Base-by-base conservation (phyloP, 2,113 vertebrate genomes). In the Taxidea taxus region DNA sequence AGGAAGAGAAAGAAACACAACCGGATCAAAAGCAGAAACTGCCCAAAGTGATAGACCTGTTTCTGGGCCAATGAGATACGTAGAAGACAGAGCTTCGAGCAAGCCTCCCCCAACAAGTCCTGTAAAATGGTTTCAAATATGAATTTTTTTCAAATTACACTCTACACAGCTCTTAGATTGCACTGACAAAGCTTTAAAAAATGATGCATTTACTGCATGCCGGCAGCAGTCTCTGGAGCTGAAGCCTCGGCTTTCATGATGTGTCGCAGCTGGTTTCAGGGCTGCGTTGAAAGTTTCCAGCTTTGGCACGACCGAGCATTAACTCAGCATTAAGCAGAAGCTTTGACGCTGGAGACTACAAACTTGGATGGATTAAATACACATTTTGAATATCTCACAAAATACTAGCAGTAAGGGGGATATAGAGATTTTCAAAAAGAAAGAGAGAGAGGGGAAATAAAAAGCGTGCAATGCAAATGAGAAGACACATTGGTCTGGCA, bases 81-180 rank as follows among this genome's bases (percentile, higher is more conserved):
- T 83, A 87, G n/a, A 92, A 86, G 87, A 75, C 58, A 90, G 64
- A 25, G 51, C 90, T 97, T 97, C 90, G 96, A 96, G 49, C 39
- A 68, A 95, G 51, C 15, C 34, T 90, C 70, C 72, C 94, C 64
- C 87, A 89, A 97, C 97, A 58, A 96, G 96, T 92, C 72, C 97
- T 98, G 97, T 80, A 98, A 97, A 97, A 97, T 91, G 56, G 47
- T 96, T 97, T 98, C 97, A 97, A 93, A 90, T 97, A 97, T 47
- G 90, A 42, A 66, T 78, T 51, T 88, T 97, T 94, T 90, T 49
- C 86, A 58, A 93, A 82, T 97, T 97, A 97, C 54, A 91, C 68
- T 96, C 56, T 83, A 94, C 86, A 81, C 29, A 91, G 56, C 5
- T 13, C 37, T 94, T 74, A 90, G 89, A 68, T 56, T 97, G 66